Evolutionary conservation across 2,113 vertebrate genomes (phyloP).

Genomic region (Festucalex cinctus): DNA sequence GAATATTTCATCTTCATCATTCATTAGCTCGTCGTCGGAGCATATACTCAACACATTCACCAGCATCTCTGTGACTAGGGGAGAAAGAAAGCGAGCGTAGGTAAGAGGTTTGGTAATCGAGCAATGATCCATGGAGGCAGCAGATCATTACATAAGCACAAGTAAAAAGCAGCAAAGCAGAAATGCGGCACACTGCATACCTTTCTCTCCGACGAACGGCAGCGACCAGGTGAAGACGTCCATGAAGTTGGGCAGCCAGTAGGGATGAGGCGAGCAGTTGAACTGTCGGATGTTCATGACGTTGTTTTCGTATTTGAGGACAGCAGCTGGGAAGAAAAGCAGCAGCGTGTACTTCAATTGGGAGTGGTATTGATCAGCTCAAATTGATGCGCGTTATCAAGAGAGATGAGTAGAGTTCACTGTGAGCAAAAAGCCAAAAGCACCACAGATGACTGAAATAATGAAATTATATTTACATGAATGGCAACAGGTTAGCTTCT

Average conservation of each 20-base stretch:
- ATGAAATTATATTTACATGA: not conserved
- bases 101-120: not conserved
- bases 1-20: conserved; percentile 79
- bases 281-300: conserved; percentile 84
- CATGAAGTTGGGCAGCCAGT: conserved; percentile 84
- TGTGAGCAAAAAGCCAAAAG: no score
- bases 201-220: conserved; percentile 81
- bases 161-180: not conserved
- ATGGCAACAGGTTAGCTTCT: not conserved
- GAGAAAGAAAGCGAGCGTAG: conserved; percentile 9
- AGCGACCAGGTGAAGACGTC: conserved; percentile 85
- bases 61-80: conserved; percentile 81
- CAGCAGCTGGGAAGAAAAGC: conserved; percentile 68
- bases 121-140: not conserved
- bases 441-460: no score
- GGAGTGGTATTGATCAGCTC: no score
- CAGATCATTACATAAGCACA: not conserved
- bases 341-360: not conserved
- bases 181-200: conserved; percentile 32
- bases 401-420: no score
- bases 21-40: conserved; percentile 80
- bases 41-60: conserved; percentile 82
- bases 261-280: conserved; percentile 81
- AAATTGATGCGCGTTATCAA: no score
- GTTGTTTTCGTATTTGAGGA: conserved; percentile 83